Percentiles rank a stretch among this genome's conserved stretches.
These are phyloP conservation scores for Acanthiza pusilla DNA, from an alignment of 2,797 vertebrate species.

Conservation along the genomic window DNA sequence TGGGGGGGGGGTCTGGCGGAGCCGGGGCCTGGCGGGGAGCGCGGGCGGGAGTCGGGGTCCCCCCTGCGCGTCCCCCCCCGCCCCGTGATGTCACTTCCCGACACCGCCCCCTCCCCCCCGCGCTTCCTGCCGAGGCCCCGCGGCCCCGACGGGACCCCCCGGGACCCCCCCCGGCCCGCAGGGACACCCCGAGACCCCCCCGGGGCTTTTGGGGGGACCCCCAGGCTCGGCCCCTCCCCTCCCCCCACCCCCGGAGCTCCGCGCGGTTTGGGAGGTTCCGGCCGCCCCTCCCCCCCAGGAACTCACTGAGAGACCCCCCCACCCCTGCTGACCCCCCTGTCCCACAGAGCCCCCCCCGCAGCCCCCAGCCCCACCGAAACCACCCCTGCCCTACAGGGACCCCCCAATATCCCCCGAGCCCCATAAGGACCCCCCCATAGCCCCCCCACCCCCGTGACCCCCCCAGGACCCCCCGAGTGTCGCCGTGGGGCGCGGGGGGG, in stretches of 20 bases:
- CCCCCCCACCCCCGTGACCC: no score
- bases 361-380: no score
- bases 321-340: background rate
- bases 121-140: background rate
- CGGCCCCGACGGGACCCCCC: background rate
- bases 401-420: no score
- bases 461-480: background rate
- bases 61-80: background rate
- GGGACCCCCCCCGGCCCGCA: background rate
- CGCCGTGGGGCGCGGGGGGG: background rate
- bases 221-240: background rate
- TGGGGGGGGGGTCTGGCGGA: no score
- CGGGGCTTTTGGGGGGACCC: background rate
- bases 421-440: background rate
- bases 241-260: no score
- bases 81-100: background rate
- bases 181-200: background rate
- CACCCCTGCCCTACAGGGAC: background rate
- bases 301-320: no score
- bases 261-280: background rate
- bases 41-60: background rate
- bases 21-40: background rate
- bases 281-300: background rate
- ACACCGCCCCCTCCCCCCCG: background rate
- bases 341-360: background rate